phyloP scores from a whole-genome alignment of 2,797 vertebrate genomes.

The Choloepus didactylus region DNA sequence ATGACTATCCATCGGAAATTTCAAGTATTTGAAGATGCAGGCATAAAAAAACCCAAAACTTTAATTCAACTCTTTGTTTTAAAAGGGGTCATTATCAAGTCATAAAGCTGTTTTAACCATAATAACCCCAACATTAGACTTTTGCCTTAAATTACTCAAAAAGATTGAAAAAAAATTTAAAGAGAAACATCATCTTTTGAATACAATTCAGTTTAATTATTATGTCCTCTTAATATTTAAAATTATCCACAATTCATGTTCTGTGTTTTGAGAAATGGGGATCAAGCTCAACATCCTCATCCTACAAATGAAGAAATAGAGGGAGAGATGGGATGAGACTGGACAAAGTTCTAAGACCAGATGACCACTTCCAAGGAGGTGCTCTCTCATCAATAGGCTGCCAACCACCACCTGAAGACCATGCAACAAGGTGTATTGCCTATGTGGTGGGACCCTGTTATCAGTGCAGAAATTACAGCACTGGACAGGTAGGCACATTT shows the following conservation, averaged over 20 bases:
- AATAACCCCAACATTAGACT: background rate
- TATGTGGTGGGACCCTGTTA: accelerated
- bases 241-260: no score
- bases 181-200: background rate
- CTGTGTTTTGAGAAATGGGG: no score
- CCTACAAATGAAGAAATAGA: background rate
- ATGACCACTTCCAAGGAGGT: no score
- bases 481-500: accelerated
- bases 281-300: no score
- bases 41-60: background rate
- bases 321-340: background rate
- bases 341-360: background rate
- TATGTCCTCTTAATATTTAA: background rate
- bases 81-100: background rate
- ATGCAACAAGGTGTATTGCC: background rate
- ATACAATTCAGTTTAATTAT: background rate
- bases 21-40: background rate
- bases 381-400: background rate
- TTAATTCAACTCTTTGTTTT: background rate
- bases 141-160: background rate
- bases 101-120: background rate
- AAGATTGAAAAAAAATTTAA: background rate
- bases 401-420: no score
- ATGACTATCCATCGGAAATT: background rate
- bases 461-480: background rate